A percentile compares a stretch with the other conserved stretches of the same genome.
Evolutionary conservation across 2,888 invertebrate species (phyloP).

Genomic region (Bhutanitis thaidina): DNA sequence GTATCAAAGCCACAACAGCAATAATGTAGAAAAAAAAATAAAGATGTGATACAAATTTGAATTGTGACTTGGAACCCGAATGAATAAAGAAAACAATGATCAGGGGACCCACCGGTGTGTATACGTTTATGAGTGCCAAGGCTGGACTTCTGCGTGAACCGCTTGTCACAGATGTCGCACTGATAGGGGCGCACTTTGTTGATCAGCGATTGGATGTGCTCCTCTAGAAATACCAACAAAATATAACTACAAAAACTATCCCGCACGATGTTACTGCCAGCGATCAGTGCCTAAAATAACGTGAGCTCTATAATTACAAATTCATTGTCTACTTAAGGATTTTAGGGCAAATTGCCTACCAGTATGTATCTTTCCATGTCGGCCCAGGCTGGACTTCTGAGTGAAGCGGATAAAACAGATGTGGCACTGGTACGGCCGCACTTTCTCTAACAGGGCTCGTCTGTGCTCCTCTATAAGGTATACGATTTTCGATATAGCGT

Average conservation of each 20-base stretch:
- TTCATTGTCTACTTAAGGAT: constrained; percentile 74
- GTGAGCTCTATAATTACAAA: constrained; percentile 65
- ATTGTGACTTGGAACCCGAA: constrained; percentile 73
- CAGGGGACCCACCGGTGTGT: constrained; percentile 84
- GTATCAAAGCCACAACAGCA: constrained; percentile 71
- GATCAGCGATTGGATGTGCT: constrained; percentile 82
- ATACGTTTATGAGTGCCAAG: constrained; percentile 90
- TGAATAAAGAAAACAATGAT: constrained; percentile 65
- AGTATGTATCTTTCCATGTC: constrained; percentile 86
- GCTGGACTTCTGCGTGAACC: constrained; percentile 91
- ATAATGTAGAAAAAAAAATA: constrained; percentile 29
- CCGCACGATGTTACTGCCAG: constrained; percentile 48
- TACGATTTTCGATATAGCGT: constrained; percentile 76
- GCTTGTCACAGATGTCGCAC: constrained; percentile 88
- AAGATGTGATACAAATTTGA: constrained; percentile 28
- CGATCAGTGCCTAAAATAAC: constrained; percentile 60
- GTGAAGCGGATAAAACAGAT: constrained; percentile 86
- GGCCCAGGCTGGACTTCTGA: constrained; percentile 87
- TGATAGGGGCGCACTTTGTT: constrained; percentile 82
- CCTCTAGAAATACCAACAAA: constrained; percentile 80
- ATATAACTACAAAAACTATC: constrained; percentile 72
- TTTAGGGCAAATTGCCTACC: constrained; percentile 80
- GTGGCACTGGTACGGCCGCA: constrained; percentile 85
- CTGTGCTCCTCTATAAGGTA: constrained; percentile 81
- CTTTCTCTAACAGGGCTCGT: constrained; percentile 81